A percentile compares a stretch with the other conserved stretches of the same genome.
Conservation (phyloP, 2,888 invertebrate species). For the Drosophila rellima region DNA sequence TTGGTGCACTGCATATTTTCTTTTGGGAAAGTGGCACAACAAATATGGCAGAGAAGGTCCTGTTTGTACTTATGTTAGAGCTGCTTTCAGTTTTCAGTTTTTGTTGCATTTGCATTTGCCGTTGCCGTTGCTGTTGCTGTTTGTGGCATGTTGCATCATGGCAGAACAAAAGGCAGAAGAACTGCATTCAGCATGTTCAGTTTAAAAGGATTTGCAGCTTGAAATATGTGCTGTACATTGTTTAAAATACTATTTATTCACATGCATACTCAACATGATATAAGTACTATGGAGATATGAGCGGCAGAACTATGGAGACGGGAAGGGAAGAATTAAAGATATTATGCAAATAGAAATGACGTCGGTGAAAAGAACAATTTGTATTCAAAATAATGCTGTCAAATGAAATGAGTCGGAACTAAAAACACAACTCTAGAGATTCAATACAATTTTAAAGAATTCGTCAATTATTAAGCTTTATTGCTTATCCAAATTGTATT, state of each 20-base stretch:
- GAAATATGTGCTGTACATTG: conserved; percentile 55
- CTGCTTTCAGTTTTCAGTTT: conserved; percentile 24
- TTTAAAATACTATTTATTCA: conserved; percentile 32
- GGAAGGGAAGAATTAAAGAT: conserved; percentile 7
- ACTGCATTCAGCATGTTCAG: conserved; percentile 56
- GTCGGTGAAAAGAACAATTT: conserved; percentile 48
- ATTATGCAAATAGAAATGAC: conserved; percentile 38
- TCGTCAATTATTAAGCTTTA: background rate
- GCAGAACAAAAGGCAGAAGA: conserved; percentile 27
- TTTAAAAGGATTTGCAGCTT: conserved; percentile 70
- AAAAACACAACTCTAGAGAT: conserved; percentile 4
- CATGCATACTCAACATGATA: conserved; percentile 18
- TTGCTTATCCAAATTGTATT: too few species aligned
- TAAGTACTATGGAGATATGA: conserved; percentile 37
- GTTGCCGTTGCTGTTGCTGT: conserved; percentile 28
- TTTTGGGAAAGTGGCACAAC: conserved; percentile 55
- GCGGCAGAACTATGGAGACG: conserved; percentile 24
- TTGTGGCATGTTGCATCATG: conserved; percentile 61
- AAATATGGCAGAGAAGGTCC: conserved; percentile 49
- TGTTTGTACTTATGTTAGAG: conserved; percentile 36
- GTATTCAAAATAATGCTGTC: conserved; percentile 5
- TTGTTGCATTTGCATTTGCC: conserved; percentile 8
- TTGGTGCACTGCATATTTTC: conserved; percentile 62
- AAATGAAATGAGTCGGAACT: conserved; percentile 1
- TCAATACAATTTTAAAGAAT: background rate